Evolutionary conservation across 1,140 invertebrate species (phyloP).

Genomic region (Philopotamus ludificatus): DNA sequence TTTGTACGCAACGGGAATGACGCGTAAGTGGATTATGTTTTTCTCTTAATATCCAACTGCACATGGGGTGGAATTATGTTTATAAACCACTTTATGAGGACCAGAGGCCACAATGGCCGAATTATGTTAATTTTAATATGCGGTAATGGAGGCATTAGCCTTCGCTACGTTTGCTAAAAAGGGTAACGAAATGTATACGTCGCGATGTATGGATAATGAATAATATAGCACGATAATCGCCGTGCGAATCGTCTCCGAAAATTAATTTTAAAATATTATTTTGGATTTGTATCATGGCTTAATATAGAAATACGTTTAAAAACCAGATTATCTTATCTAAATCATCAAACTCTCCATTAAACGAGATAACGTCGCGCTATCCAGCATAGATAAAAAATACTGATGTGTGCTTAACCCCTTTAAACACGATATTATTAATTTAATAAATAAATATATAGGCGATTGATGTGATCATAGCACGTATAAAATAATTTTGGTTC

Average conservation of each 20-base stretch:
- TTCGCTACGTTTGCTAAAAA: conserved; percentile 12
- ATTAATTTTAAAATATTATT: no score
- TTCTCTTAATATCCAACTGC: conserved; percentile 18
- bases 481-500: background rate
- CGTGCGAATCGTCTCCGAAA: no score
- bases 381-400: no score
- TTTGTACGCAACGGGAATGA: background rate
- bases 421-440: no score
- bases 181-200: background rate
- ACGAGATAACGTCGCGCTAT: no score
- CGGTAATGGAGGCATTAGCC: conserved; percentile 27
- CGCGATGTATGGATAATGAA: no score
- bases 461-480: background rate
- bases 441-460: background rate
- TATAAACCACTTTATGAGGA: conserved; percentile 28
- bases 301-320: no score
- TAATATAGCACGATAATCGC: no score
- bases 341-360: no score
- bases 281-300: no score
- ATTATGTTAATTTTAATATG: conserved; percentile 36
- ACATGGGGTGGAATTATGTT: conserved; percentile 25
- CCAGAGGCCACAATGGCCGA: conserved; percentile 24
- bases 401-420: no score
- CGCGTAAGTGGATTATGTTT: conserved; percentile 31
- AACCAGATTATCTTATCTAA: no score